Percentiles rank a stretch among this genome's conserved stretches.
Conservation (phyloP, 2,797 vertebrate genomes). For the Kryptopterus vitreolus region DNA sequence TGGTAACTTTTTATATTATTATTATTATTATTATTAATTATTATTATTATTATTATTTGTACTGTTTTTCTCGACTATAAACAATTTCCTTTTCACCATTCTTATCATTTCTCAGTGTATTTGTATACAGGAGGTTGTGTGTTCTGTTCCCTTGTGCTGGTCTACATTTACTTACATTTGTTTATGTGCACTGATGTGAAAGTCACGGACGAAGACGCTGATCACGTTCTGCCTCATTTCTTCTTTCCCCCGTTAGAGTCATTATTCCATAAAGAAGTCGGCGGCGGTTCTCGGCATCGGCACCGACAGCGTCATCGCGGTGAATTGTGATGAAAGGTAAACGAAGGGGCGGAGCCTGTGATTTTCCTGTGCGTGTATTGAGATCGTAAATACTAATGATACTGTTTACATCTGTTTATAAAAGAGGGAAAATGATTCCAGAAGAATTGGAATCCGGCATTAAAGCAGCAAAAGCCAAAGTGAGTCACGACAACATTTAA, state of each 20-base stretch:
- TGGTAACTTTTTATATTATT: too few relatives aligned
- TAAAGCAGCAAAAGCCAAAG: slow-evolving; percentile 62
- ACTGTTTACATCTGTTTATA: slow-evolving; percentile 16
- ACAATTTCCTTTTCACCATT: too few relatives aligned
- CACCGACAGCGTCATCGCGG: slow-evolving; percentile 69
- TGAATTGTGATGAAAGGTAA: slow-evolving; percentile 77
- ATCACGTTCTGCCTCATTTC: slow-evolving; percentile 15
- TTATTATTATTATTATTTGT: too few relatives aligned
- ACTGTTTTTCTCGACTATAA: too few relatives aligned
- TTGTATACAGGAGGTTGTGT: too few relatives aligned
- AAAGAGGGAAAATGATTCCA: slow-evolving; percentile 77
- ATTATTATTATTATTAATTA: too few relatives aligned
- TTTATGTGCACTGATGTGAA: background rate
- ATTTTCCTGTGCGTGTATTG: background rate
- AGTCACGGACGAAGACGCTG: background rate
- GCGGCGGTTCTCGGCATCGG: slow-evolving; percentile 71
- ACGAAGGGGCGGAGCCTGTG: background rate
- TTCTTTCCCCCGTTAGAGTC: slow-evolving; percentile 64
- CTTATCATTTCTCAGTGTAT: too few relatives aligned
- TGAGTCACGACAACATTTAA: slow-evolving; percentile 54
- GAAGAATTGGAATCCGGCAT: slow-evolving; percentile 71
- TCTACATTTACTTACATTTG: background rate
- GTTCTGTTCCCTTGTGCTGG: background rate
- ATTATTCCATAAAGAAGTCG: slow-evolving; percentile 75
- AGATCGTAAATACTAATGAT: background rate